phyloP scores from a whole-genome alignment of 92 coral and sea anemone genomes.

The Epizoanthus fatuus region DNA sequence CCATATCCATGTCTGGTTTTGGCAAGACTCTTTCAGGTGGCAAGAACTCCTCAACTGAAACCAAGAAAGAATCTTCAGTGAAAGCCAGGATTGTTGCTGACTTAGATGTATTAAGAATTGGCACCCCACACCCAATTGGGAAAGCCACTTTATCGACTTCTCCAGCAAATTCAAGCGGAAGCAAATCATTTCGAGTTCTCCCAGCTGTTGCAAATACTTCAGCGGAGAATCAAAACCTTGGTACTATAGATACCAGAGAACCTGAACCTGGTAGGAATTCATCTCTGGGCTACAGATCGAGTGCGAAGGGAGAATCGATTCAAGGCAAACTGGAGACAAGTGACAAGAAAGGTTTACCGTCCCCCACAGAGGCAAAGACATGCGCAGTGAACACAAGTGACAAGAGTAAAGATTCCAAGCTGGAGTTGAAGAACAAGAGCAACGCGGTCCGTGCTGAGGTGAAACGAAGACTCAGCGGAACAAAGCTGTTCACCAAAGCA shows the following conservation, averaged over 20 bases:
- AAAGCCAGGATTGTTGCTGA: constrained; percentile 51
- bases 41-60: constrained; percentile 6
- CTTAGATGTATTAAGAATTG: constrained; percentile 47
- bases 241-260: not conserved
- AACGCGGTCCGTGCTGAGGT: constrained; percentile 61
- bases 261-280: not conserved
- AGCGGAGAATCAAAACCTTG: too few relatives aligned
- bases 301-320: not conserved
- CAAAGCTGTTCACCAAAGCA: constrained; percentile 69
- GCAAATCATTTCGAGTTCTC: constrained; percentile 15
- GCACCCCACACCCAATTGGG: constrained; percentile 44
- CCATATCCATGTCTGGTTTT: constrained; percentile 92
- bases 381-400: not conserved
- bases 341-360: not conserved
- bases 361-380: not conserved
- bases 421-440: constrained; percentile 28
- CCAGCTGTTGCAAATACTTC: constrained; percentile 9
- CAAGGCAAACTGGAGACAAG: not conserved
- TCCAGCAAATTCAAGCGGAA: not conserved
- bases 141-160: constrained; percentile 48
- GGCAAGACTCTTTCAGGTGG: constrained; percentile 53
- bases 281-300: not conserved
- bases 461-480: constrained; percentile 63
- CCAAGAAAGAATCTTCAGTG: not conserved
- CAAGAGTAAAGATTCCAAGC: not conserved